Evolutionary conservation across 2,888 invertebrate genomes (phyloP).

Genomic region (Mesoligia furuncula): DNA sequence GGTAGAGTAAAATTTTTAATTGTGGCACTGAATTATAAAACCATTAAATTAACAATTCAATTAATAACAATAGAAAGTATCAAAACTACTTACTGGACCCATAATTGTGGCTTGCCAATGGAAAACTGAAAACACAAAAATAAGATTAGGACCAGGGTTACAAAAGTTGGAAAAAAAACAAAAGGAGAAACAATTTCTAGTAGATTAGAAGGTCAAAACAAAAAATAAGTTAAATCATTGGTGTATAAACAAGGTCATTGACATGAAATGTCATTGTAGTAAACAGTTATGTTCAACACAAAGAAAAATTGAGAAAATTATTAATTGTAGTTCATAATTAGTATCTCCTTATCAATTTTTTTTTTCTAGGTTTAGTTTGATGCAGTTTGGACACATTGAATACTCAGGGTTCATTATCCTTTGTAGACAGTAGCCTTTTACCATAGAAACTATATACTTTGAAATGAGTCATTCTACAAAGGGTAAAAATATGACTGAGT

Average conservation of each 20-base stretch:
- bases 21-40: not conserved
- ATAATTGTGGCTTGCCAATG: slow-evolving; percentile 99
- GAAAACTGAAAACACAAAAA: slow-evolving; percentile 95
- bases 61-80: slow-evolving; percentile 2
- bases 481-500: slow-evolving; percentile 60
- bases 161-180: slow-evolving; percentile 12
- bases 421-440: slow-evolving; percentile 29
- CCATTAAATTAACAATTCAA: not conserved
- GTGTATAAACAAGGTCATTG: slow-evolving; percentile 70
- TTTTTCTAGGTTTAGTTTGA: not conserved
- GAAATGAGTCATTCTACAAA: slow-evolving; percentile 53
- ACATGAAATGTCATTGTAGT: slow-evolving; percentile 60
- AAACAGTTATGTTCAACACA: slow-evolving; percentile 53
- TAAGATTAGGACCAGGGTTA: slow-evolving; percentile 49
- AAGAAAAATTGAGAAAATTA: slow-evolving; percentile 33
- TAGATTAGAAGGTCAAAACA: slow-evolving; percentile 45
- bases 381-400: slow-evolving; percentile 2
- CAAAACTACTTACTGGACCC: slow-evolving; percentile 97
- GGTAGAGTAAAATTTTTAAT: slow-evolving; percentile 48
- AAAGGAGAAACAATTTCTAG: slow-evolving; percentile 19
- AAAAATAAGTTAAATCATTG: slow-evolving; percentile 51
- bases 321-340: not conserved
- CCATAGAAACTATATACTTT: slow-evolving; percentile 46
- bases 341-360: not conserved
- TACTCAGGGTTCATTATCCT: slow-evolving; percentile 48